These are phyloP conservation scores for Iselma pallidipennis DNA, from an alignment of 2,888 invertebrate genomes.

Conservation along the genomic window DNA sequence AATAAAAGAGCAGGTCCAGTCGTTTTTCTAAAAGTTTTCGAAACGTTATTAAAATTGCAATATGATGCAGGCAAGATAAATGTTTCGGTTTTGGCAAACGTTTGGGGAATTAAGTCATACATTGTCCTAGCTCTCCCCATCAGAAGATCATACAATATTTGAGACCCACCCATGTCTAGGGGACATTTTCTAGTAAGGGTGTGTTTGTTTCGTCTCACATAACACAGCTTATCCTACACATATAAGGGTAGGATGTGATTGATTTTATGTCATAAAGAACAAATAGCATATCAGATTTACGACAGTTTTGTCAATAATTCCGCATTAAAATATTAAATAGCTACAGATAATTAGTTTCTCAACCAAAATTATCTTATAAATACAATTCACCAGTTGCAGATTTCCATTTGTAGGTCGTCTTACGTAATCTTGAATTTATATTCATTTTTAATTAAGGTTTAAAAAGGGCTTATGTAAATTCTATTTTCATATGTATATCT, in stretches of 20 bases:
- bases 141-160: constrained; percentile 12
- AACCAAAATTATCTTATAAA: constrained; percentile 27
- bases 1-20: background rate
- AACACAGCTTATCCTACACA: constrained; percentile 14
- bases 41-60: constrained; percentile 20
- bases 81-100: constrained; percentile 19
- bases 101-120: constrained; percentile 19
- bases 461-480: constrained; percentile 40
- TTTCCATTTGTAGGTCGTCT: constrained; percentile 15
- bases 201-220: constrained; percentile 15
- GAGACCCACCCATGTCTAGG: constrained; percentile 7
- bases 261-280: constrained; percentile 20
- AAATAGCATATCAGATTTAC: constrained; percentile 1
- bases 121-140: constrained; percentile 2
- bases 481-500: constrained; percentile 25
- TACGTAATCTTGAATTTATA: constrained; percentile 33
- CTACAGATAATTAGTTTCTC: background rate
- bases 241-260: constrained; percentile 14
- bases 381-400: constrained; percentile 16
- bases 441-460: constrained; percentile 38
- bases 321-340: background rate
- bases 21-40: background rate
- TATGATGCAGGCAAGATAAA: constrained; percentile 23
- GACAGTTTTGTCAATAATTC: background rate
- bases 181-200: constrained; percentile 5